phyloP scores from a whole-genome alignment of 2,113 vertebrate species.

The Tragelaphus strepsiceros region DNA sequence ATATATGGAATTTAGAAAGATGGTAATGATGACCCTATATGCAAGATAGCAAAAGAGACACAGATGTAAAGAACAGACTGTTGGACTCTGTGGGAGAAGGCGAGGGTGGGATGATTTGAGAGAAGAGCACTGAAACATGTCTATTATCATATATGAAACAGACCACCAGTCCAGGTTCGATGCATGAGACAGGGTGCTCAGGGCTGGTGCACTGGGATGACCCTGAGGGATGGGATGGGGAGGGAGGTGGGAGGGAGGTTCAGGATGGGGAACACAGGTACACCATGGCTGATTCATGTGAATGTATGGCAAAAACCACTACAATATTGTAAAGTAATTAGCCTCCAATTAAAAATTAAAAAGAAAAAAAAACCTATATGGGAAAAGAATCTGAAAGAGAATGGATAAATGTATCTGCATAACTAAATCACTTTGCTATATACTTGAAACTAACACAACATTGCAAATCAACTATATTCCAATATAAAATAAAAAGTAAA shows the following conservation, averaged over 20 bases:
- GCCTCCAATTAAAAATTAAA: background rate
- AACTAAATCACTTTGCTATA: background rate
- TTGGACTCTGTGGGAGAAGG: background rate
- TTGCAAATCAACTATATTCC: background rate
- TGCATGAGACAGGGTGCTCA: background rate
- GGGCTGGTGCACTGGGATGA: background rate
- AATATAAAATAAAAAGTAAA: background rate
- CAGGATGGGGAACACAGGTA: background rate
- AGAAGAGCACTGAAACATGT: background rate
- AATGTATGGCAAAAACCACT: background rate
- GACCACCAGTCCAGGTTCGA: background rate
- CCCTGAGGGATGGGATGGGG: background rate
- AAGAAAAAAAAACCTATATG: background rate
- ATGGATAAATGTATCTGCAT: background rate
- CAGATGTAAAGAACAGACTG: background rate
- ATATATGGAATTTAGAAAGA: background rate
- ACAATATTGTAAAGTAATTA: background rate
- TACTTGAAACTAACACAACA: background rate
- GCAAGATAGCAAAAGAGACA: background rate
- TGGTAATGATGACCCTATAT: background rate
- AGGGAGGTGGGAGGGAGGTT: background rate
- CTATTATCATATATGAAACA: background rate
- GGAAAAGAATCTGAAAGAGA: background rate
- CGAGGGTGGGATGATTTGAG: background rate
- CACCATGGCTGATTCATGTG: background rate